Percentiles rank a stretch among this genome's conserved stretches.
phyloP scores from a whole-genome alignment of 2,797 vertebrate species.

The Spizella passerina region DNA sequence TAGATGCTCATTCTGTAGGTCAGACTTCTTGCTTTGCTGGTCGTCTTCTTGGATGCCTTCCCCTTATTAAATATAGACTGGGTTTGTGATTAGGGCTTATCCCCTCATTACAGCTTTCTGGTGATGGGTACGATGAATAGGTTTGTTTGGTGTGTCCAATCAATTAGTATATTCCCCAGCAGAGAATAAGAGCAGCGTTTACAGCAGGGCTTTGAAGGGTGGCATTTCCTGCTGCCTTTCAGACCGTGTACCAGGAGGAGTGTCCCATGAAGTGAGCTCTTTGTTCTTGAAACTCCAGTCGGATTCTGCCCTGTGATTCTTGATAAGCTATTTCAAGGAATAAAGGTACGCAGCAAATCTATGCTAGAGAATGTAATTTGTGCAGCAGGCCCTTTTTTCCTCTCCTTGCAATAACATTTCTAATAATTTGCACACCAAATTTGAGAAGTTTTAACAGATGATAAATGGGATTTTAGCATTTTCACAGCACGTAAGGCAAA shows the following conservation, averaged over 20 bases:
- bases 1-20: background rate
- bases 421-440: background rate
- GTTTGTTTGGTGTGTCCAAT: constrained; percentile 26
- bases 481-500: background rate
- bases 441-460: background rate
- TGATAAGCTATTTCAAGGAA: constrained; percentile 6
- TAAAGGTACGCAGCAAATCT: background rate
- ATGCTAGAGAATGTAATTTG: background rate
- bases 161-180: background rate
- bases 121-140: background rate
- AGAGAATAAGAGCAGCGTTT: constrained; percentile 7
- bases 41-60: background rate
- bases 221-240: constrained; percentile 43
- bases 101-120: constrained; percentile 23
- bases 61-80: constrained; percentile 2
- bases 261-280: constrained; percentile 12
- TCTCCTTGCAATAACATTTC: background rate
- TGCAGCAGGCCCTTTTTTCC: background rate
- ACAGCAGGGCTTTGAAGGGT: constrained; percentile 41
- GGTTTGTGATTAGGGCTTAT: constrained; percentile 36
- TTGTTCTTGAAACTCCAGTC: constrained; percentile 6
- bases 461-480: background rate
- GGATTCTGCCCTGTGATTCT: background rate
- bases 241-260: background rate
- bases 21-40: constrained; percentile 8